Conservation (phyloP, 2,888 invertebrate species). For the Lasioglossum marginatum region DNA sequence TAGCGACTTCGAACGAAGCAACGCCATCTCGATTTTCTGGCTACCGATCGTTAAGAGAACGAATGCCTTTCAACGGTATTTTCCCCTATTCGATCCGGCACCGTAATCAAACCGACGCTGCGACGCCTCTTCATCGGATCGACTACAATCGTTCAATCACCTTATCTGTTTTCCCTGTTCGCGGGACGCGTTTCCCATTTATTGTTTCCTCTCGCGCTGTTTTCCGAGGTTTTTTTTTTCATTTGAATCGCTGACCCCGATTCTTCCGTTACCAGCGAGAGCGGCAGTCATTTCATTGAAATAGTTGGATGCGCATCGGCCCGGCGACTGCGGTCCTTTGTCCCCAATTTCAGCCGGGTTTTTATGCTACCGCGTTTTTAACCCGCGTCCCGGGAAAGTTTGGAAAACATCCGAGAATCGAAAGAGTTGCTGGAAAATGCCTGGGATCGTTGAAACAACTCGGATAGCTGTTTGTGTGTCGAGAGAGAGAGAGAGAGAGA, state of each 20-base stretch:
- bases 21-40: neutral
- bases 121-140: neutral
- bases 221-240: neutral
- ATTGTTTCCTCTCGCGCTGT: neutral
- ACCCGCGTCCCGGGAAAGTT: neutral
- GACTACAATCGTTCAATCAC: neutral
- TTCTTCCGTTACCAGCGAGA: constrained; percentile 7
- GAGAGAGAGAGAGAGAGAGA: neutral
- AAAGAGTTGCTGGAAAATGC: neutral
- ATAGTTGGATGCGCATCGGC: constrained; percentile 2
- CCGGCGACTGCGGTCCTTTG: constrained; percentile 21
- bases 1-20: neutral
- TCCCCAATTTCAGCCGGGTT: neutral
- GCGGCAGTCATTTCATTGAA: constrained; percentile 10
- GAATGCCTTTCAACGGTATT: neutral
- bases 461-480: neutral
- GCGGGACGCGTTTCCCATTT: constrained; percentile 7
- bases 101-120: neutral
- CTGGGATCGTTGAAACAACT: constrained; percentile 3
- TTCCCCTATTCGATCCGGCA: neutral
- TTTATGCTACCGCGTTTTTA: neutral
- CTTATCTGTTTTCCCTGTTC: neutral
- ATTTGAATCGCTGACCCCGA: constrained; percentile 2
- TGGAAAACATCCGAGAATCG: constrained; percentile 1
- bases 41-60: neutral